Percentiles rank a stretch among this genome's conserved stretches.
Conservation (phyloP, 2,797 vertebrate species). For the Microhierax caerulescens region DNA sequence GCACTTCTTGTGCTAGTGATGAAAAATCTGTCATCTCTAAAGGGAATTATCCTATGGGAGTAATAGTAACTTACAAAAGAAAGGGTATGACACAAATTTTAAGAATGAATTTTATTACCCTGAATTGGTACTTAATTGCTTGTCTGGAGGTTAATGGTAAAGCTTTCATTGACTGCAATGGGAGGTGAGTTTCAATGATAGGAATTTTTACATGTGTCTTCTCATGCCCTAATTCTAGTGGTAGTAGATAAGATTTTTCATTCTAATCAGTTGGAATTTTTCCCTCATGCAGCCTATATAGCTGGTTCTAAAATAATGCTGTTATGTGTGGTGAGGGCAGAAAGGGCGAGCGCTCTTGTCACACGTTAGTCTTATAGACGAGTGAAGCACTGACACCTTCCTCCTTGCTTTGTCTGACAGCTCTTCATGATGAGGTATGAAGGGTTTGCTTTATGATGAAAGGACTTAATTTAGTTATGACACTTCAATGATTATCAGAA, state of each 20-base stretch:
- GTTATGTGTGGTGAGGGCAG: background rate
- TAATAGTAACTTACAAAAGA: background rate
- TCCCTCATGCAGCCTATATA: background rate
- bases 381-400: background rate
- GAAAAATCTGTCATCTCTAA: background rate
- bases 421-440: background rate
- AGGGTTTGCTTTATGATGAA: background rate
- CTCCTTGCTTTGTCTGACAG: background rate
- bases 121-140: background rate
- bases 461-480: background rate
- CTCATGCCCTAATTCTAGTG: background rate
- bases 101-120: constrained; percentile 26
- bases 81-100: background rate
- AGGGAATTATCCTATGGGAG: background rate
- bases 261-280: background rate
- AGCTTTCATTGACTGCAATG: background rate
- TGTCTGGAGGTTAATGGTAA: background rate
- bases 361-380: background rate
- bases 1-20: background rate
- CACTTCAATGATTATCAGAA: background rate
- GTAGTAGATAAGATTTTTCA: background rate
- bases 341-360: background rate
- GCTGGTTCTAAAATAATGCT: background rate
- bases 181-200: background rate
- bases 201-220: background rate